These are phyloP conservation scores for Clarias batrachus DNA, from an alignment of 2,113 vertebrate genomes.

Conservation along the genomic window DNA sequence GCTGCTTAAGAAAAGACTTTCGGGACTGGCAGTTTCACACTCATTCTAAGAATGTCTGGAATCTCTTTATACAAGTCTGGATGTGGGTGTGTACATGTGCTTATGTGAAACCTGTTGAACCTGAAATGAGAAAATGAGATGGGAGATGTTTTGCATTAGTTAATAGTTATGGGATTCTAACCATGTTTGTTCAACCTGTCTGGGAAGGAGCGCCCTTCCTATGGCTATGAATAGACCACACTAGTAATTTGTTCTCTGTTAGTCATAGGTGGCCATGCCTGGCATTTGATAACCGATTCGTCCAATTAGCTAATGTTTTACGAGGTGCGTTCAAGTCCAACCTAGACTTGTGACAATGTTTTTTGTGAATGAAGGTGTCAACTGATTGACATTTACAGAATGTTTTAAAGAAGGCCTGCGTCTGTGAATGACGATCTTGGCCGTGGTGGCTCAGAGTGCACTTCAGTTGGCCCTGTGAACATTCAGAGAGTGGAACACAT, in stretches of 20 bases:
- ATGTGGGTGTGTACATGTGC: constrained; percentile 6
- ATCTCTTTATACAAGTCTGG: constrained; percentile 29
- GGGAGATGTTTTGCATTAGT: constrained; percentile 15
- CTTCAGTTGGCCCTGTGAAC: no score
- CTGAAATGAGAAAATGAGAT: constrained; percentile 33
- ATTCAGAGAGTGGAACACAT: no score
- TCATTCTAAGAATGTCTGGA: constrained; percentile 39
- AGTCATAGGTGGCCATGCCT: not conserved
- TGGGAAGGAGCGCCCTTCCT: not conserved
- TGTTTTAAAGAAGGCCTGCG: no score
- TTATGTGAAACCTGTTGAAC: constrained; percentile 37
- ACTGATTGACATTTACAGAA: no score
- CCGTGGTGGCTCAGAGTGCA: no score
- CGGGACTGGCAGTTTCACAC: constrained; percentile 27
- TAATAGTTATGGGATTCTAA: constrained; percentile 2
- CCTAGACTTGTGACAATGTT: no score
- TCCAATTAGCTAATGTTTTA: constrained; percentile 4
- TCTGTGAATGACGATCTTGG: no score
- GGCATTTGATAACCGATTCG: not conserved
- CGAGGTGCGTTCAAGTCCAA: no score
- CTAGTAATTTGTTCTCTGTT: not conserved
- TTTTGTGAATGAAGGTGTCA: no score
- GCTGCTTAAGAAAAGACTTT: constrained; percentile 5
- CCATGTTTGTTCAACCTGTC: not conserved
- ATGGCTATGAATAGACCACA: not conserved